Evolutionary conservation across 2,113 vertebrate species (phyloP).

Genomic region (Gallinago undulata): DNA sequence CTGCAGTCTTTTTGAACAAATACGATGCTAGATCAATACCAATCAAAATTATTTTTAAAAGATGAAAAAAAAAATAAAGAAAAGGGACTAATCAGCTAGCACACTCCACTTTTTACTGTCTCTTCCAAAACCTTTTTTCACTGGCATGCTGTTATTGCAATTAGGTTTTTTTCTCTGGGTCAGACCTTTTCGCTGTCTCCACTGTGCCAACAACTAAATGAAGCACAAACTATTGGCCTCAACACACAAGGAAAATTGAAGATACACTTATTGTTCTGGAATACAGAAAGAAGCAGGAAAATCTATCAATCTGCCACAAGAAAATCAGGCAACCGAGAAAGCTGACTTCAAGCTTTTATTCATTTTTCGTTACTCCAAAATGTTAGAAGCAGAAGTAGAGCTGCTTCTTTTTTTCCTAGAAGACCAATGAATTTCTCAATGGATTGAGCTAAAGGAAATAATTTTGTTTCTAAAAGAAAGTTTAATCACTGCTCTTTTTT

Average conservation of each 20-base stretch:
- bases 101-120: neutral
- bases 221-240: neutral
- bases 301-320: neutral
- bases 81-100: neutral
- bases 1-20: neutral
- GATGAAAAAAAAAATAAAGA: neutral
- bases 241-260: neutral
- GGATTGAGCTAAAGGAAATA: neutral
- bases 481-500: neutral
- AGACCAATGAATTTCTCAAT: neutral
- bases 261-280: slow-evolving; percentile 17
- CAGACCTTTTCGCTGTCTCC: neutral
- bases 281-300: neutral
- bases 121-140: neutral
- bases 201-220: neutral
- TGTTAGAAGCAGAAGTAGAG: neutral
- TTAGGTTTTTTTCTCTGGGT: neutral
- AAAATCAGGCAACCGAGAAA: neutral
- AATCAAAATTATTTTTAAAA: neutral
- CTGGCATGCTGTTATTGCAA: neutral
- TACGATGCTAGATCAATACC: neutral
- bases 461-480: neutral
- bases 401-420: neutral
- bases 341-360: neutral
- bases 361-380: slow-evolving; percentile 13